phyloP scores from a whole-genome alignment of 2,888 invertebrate genomes.

The Trachelus stipa region DNA sequence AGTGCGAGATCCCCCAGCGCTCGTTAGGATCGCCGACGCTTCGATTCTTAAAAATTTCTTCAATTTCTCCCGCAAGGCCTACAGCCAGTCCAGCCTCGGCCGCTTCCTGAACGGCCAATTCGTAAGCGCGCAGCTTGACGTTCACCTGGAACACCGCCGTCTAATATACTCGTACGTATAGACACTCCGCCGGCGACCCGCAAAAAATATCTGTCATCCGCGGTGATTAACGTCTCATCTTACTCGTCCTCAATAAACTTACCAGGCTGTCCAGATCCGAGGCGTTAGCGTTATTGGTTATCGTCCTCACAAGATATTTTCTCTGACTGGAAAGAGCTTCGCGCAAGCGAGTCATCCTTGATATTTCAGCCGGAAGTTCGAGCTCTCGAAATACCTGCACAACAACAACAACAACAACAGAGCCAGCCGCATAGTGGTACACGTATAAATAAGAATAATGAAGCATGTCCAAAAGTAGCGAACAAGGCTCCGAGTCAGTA shows the following conservation, averaged over 20 bases:
- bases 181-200: no score
- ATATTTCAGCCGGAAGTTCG: slow-evolving; percentile 82
- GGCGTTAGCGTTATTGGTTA: slow-evolving; percentile 73
- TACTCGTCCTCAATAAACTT: slow-evolving; percentile 21
- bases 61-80: slow-evolving; percentile 45
- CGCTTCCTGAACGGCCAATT: slow-evolving; percentile 76
- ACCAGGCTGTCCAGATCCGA: slow-evolving; percentile 72
- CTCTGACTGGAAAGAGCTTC: slow-evolving; percentile 70
- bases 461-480: no score
- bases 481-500: no score
- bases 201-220: no score
- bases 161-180: neutral
- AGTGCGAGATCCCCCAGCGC: slow-evolving; percentile 85
- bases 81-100: slow-evolving; percentile 75
- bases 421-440: no score
- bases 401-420: neutral
- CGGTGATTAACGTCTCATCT: neutral
- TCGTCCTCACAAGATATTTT: slow-evolving; percentile 71
- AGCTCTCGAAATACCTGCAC: slow-evolving; percentile 81
- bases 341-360: slow-evolving; percentile 70
- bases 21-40: slow-evolving; percentile 59
- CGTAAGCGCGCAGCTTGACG: slow-evolving; percentile 57
- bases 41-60: slow-evolving; percentile 29
- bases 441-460: no score
- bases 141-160: slow-evolving; percentile 43